Evolutionary conservation across 2,113 vertebrate species (phyloP).

Genomic region (Micromys minutus): DNA sequence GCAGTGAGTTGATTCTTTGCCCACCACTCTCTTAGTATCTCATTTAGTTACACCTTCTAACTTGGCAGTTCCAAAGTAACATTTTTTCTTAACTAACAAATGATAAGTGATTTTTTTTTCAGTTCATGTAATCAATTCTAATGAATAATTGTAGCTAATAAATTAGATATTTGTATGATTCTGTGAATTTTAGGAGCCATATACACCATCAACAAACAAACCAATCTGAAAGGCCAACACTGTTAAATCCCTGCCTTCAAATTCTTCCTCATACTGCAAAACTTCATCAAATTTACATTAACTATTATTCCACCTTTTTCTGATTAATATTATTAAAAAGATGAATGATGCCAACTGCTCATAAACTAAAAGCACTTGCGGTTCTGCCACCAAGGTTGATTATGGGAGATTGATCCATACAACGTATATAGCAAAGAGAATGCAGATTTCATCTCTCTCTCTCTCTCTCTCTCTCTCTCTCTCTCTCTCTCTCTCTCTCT

Average conservation of each 20-base stretch:
- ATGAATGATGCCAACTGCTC: background rate
- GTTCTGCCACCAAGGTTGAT: too few relatives aligned
- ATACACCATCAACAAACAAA: background rate
- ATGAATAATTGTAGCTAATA: background rate
- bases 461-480: background rate
- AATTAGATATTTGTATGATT: background rate
- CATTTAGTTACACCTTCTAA: slow-evolving; percentile 13
- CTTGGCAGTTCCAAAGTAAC: background rate
- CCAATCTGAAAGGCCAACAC: background rate
- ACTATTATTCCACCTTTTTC: background rate
- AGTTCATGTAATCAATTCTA: slow-evolving; percentile 12
- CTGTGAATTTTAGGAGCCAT: background rate
- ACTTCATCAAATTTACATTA: background rate
- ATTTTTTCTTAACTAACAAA: slow-evolving; percentile 36
- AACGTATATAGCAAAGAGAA: background rate
- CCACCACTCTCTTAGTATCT: background rate
- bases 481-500: background rate
- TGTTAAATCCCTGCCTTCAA: background rate
- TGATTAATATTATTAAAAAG: background rate
- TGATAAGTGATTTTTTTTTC: background rate
- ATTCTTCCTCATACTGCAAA: background rate
- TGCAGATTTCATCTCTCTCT: background rate
- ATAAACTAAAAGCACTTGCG: too few relatives aligned
- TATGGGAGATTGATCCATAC: background rate
- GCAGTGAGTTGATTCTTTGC: slow-evolving; percentile 8